Conservation (phyloP, 2,888 invertebrate species). For the Caenorhabditis plicata region DNA sequence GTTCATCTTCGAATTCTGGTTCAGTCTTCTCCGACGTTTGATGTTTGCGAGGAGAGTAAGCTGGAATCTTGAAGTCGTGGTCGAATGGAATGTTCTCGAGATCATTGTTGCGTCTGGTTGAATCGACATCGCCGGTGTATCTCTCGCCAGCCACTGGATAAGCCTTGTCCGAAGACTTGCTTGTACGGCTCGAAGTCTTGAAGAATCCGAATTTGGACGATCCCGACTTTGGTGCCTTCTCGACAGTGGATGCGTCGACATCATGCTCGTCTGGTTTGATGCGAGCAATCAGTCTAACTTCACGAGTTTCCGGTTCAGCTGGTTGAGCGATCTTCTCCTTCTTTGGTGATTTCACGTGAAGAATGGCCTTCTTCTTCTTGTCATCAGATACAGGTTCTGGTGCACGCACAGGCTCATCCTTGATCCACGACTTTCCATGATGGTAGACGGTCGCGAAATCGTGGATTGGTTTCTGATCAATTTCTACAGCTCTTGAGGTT, state of each 20-base stretch:
- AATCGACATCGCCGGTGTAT: constrained; percentile 1
- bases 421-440: constrained; percentile 22
- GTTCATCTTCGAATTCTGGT: background rate
- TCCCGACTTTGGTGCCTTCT: background rate
- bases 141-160: background rate
- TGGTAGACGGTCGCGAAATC: constrained; percentile 24
- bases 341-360: constrained; percentile 4
- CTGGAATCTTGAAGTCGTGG: background rate
- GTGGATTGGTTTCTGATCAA: constrained; percentile 16
- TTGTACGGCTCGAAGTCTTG: background rate
- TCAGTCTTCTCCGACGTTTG: background rate
- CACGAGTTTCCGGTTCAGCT: constrained; percentile 2
- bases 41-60: background rate
- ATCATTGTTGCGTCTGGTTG: constrained; percentile 5
- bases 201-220: background rate
- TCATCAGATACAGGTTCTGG: too few species aligned
- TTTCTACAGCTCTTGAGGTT: constrained; percentile 9
- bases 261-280: constrained; percentile 4
- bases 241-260: too few species aligned
- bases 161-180: background rate
- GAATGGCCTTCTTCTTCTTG: too few species aligned
- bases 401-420: constrained; percentile 1
- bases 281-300: constrained; percentile 3
- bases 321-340: constrained; percentile 5
- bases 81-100: constrained; percentile 6